Conservation (phyloP, 53 echinoderm and acorn worm genomes). For the Hippasteria phrygiana region DNA sequence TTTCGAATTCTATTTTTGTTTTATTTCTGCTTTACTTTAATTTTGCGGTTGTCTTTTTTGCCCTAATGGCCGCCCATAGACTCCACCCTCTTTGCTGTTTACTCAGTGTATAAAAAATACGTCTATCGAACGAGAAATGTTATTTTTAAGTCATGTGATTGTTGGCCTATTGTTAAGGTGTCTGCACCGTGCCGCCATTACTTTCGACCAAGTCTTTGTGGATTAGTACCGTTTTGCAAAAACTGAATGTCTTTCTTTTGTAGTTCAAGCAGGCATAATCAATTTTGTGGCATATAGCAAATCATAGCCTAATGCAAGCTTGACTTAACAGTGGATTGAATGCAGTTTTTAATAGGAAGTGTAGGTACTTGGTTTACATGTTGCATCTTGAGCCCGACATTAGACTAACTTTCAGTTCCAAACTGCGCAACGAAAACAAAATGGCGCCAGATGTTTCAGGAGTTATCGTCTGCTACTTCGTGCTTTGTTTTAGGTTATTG, state of each 20-base stretch:
- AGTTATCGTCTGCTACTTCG: neutral
- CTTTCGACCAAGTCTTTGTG: neutral
- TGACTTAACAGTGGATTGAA: no score
- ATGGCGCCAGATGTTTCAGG: constrained; percentile 35
- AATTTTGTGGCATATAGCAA: neutral
- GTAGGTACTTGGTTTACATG: neutral
- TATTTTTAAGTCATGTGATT: constrained; percentile 12
- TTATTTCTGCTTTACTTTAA: no score
- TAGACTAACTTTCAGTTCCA: neutral
- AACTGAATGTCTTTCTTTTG: neutral
- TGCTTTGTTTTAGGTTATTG: neutral
- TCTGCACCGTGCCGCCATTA: neutral
- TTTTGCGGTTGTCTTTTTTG: no score
- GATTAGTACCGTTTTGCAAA: neutral
- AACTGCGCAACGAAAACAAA: constrained; percentile 27
- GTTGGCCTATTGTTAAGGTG: neutral
- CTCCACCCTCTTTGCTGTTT: neutral
- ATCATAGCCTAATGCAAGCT: neutral
- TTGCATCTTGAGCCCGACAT: neutral
- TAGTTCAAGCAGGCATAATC: neutral
- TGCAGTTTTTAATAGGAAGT: neutral
- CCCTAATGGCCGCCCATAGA: no score
- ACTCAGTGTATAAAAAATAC: neutral
- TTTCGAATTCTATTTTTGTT: no score
- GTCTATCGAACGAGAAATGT: neutral